These are phyloP conservation scores for Guaruba guarouba DNA, from an alignment of 2,113 vertebrate species.

Conservation along the genomic window DNA sequence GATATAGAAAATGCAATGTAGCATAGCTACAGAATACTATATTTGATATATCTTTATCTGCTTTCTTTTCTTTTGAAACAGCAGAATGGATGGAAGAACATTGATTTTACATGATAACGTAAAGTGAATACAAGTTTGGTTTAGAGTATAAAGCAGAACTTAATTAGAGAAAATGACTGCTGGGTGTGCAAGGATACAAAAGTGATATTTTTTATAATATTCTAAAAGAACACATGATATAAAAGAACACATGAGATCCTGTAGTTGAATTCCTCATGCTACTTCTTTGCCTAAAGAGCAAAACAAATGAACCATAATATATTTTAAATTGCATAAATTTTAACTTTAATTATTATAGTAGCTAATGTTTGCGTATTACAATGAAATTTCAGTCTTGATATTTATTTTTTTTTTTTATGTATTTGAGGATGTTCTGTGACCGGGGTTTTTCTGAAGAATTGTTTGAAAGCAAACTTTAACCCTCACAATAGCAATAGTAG, in stretches of 20 bases:
- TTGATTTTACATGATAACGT: neutral
- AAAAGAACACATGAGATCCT: neutral
- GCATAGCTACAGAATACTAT: neutral
- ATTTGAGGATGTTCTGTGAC: neutral
- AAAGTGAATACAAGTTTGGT: neutral
- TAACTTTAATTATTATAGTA: neutral
- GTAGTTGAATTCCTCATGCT: neutral
- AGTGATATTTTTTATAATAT: neutral
- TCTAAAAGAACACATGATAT: neutral
- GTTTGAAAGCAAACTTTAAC: neutral
- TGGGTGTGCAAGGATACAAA: neutral
- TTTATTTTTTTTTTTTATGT: neutral
- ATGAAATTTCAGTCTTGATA: neutral
- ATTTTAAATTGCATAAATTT: neutral
- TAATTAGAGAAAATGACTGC: neutral
- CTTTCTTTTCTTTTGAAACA: neutral
- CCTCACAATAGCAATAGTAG: neutral
- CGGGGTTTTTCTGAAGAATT: neutral
- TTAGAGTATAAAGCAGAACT: neutral
- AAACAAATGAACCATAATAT: neutral
- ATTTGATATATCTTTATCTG: neutral
- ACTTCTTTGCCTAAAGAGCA: neutral
- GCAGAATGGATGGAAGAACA: neutral
- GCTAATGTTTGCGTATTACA: neutral
- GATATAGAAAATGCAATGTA: neutral